Conservation (phyloP, 2,113 vertebrate genomes). For the Triplophysa siluroides region DNA sequence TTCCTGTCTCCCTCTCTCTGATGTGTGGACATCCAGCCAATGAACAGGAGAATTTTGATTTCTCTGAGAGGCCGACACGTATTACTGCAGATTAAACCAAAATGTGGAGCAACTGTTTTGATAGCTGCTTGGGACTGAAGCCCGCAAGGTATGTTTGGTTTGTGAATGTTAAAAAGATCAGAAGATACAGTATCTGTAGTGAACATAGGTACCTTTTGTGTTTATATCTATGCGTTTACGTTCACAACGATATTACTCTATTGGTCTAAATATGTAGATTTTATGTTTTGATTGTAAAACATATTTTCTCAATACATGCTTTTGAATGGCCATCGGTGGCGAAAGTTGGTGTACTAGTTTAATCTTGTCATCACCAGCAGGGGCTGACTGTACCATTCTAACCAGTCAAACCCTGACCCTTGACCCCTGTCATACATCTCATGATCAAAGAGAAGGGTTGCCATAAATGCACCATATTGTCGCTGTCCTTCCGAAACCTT, state of each 20-base stretch:
- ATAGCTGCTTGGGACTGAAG: conserved; percentile 19
- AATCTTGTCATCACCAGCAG: too few relatives aligned
- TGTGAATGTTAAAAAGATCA: neutral
- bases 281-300: too few relatives aligned
- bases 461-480: neutral
- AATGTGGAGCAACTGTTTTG: conserved; percentile 33
- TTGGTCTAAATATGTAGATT: too few relatives aligned
- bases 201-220: neutral
- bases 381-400: too few relatives aligned
- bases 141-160: conserved; percentile 17
- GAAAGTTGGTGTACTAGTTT: too few relatives aligned
- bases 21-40: neutral
- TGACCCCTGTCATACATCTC: neutral
- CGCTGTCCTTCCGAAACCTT: too few relatives aligned
- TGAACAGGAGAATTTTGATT: conserved; percentile 1
- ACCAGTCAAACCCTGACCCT: too few relatives aligned
- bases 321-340: too few relatives aligned
- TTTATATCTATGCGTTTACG: too few relatives aligned
- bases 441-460: neutral
- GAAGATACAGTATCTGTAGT: neutral
- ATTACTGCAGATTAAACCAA: neutral
- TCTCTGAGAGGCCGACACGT: neutral
- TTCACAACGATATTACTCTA: too few relatives aligned
- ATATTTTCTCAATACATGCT: too few relatives aligned
- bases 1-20: conserved; percentile 26